Base-by-base conservation (phyloP, 2,797 vertebrate genomes). In the Diplodus puntazzo region DNA sequence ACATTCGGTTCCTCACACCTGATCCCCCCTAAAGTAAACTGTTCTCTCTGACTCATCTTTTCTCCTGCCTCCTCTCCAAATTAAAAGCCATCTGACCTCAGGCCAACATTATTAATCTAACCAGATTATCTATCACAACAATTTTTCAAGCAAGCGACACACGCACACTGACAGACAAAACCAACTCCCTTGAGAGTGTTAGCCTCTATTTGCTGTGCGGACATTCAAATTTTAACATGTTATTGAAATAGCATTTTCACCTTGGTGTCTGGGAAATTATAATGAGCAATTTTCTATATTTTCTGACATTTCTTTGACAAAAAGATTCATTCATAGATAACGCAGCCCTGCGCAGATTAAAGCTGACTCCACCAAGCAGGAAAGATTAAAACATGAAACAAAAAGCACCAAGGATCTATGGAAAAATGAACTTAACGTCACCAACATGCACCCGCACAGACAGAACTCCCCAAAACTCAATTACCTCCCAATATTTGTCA, bases 21-120 rank as follows among this genome's bases (percentile, higher is more conserved):
- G 90, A 90, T 91, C 85, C 85, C 83, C 84, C 59, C 66, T 74
- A 52, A 74, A 73, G 76, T 68, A 46, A 72, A 76, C 53, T 14
- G 11, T 23, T 62, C 61, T 69, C 27, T 25, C 8, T 58, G 54
- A 75, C 42, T 59, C 73, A 27, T 54, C 53, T 58, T 27, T 16
- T 58, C 39, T 27, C 71, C 50, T 46, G 53, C 65, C 43, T 79
- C 39, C 48, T 69, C 34, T 39, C 54, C 43, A 60, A 79, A 89
- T 69, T 50, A 89, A 74, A 79, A 64, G 45, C 70, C 91, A 91
- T 73, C 90, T 92, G 91, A 65, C 84, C 20, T 69, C 86, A 60
- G 55, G 23, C 3, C 1, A 21, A 70, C 21, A 67, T 52, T 54
- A 87, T 85, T 81, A 75, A 83, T 80, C 68, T 57, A 20, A 81